A percentile compares a stretch with the other conserved stretches of the same genome.
phyloP scores from a whole-genome alignment of 2,797 vertebrate genomes.

The Channa striata region DNA sequence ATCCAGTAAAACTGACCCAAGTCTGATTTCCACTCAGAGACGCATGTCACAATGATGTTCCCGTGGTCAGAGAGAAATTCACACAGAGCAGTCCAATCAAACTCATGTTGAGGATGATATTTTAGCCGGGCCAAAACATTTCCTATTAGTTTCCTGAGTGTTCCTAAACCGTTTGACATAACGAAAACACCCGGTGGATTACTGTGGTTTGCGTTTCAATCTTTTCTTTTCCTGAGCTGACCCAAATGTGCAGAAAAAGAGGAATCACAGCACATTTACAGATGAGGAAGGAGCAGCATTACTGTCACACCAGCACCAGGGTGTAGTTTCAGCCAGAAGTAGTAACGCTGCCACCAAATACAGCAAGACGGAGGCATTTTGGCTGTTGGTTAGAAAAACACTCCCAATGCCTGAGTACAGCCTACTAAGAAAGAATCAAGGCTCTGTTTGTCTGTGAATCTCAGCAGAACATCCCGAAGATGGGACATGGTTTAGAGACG shows the following conservation, averaged over 20 bases:
- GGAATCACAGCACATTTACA: not conserved
- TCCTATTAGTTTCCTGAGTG: too few species aligned
- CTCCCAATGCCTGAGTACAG: not conserved
- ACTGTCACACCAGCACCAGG: not conserved
- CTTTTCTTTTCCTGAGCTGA: too few species aligned
- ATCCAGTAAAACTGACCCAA: not conserved
- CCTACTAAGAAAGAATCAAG: conserved; percentile 8
- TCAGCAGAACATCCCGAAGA: too few species aligned
- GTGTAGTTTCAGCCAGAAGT: not conserved
- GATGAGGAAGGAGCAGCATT: not conserved
- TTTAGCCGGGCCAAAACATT: too few species aligned
- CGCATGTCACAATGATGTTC: not conserved
- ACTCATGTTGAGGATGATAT: not conserved
- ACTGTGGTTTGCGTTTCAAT: too few species aligned
- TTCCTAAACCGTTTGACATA: too few species aligned
- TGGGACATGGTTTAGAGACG: too few species aligned
- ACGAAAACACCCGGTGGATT: too few species aligned
- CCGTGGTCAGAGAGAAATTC: not conserved
- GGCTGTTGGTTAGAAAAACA: too few species aligned
- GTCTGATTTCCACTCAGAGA: conserved; percentile 3
- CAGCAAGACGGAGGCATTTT: too few species aligned
- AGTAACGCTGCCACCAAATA: not conserved
- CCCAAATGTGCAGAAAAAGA: too few species aligned
- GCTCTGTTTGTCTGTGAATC: not conserved
- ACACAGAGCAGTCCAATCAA: not conserved